Conservation (phyloP, 2,797 vertebrate genomes). For the Labroides dimidiatus region DNA sequence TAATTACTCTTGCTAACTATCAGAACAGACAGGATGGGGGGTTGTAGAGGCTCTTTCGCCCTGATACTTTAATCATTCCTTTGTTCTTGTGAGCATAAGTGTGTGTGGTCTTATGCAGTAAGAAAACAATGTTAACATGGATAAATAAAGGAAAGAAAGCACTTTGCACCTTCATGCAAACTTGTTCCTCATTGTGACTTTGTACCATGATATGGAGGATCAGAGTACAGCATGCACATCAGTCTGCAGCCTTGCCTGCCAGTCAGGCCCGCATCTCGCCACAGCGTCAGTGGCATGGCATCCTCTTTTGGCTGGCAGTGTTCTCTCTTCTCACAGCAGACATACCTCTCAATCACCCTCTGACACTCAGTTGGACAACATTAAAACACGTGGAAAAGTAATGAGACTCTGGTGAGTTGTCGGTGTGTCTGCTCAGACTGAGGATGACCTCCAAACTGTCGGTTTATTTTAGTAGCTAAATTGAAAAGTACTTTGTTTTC, state of each 20-base stretch:
- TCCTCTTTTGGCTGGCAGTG: slow-evolving; percentile 67
- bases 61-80: slow-evolving; percentile 69
- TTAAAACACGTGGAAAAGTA: slow-evolving; percentile 50
- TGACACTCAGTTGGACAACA: slow-evolving; percentile 58
- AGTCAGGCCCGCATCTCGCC: slow-evolving; percentile 70
- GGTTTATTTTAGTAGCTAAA: slow-evolving; percentile 6
- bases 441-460: slow-evolving; percentile 15
- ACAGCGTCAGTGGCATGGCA: slow-evolving; percentile 71
- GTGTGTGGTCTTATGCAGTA: slow-evolving; percentile 33
- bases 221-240: slow-evolving; percentile 65
- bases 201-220: slow-evolving; percentile 65
- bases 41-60: slow-evolving; percentile 45
- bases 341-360: slow-evolving; percentile 76
- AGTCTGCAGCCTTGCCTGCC: slow-evolving; percentile 68
- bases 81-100: slow-evolving; percentile 70
- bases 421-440: slow-evolving; percentile 16
- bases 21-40: slow-evolving; percentile 67
- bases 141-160: slow-evolving; percentile 26
- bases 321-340: slow-evolving; percentile 64
- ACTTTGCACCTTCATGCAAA: slow-evolving; percentile 16
- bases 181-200: slow-evolving; percentile 66
- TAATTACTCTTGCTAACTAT: slow-evolving; percentile 85
- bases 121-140: slow-evolving; percentile 29
- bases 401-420: slow-evolving; percentile 30
- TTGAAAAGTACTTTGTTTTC: not conserved